Evolutionary conservation across 2,113 vertebrate genomes (phyloP).

Genomic region (Oncorhynchus mykiss): DNA sequence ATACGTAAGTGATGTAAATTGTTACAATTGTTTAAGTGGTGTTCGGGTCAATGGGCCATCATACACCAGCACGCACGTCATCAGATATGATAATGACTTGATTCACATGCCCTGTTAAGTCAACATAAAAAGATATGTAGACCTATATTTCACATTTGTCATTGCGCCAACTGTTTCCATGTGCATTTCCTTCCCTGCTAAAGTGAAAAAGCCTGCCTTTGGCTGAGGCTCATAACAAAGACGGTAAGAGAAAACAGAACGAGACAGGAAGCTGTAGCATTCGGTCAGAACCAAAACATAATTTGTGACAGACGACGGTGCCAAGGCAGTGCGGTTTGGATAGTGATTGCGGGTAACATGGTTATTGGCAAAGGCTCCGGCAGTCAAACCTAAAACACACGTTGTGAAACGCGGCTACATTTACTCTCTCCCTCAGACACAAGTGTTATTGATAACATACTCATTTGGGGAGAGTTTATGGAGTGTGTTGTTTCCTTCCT

Average conservation of each 20-base stretch:
- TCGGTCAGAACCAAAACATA: conserved; percentile 68
- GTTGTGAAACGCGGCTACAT: conserved; percentile 41
- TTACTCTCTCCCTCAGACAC: conserved; percentile 54
- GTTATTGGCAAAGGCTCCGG: conserved; percentile 63
- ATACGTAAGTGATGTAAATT: too few relatives aligned
- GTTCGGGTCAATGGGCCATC: too few relatives aligned
- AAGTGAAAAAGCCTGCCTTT: conserved; percentile 17
- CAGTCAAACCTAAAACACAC: conserved; percentile 66
- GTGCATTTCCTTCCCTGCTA: background rate
- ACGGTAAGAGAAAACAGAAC: conserved; percentile 44
- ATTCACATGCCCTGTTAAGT: background rate
- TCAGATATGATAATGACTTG: too few relatives aligned
- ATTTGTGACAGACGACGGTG: conserved; percentile 60
- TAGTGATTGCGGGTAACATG: conserved; percentile 69
- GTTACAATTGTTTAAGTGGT: too few relatives aligned
- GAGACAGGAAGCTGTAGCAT: conserved; percentile 58
- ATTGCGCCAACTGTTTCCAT: background rate
- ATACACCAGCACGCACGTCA: too few relatives aligned
- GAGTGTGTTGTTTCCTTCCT: conserved; percentile 71
- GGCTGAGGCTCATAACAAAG: conserved; percentile 31
- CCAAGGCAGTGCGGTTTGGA: conserved; percentile 65
- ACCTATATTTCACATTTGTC: background rate
- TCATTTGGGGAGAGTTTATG: conserved; percentile 58
- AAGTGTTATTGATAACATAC: conserved; percentile 67
- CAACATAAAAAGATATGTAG: background rate